Evolutionary conservation across 35 echinoderm and acorn worm species (phyloP).

Genomic region (Chiridota heheva): DNA sequence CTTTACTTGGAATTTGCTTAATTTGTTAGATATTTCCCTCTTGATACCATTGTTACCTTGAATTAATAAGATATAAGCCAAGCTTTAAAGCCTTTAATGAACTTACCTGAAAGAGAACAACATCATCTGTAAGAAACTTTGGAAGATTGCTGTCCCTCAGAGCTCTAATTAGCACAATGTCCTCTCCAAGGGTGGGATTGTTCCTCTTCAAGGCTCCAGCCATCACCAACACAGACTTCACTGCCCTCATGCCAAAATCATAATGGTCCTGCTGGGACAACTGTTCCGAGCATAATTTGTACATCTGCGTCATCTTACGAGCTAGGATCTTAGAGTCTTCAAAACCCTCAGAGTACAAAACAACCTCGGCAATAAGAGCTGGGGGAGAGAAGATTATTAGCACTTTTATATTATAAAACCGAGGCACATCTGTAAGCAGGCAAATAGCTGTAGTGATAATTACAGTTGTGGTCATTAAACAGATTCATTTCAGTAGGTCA

Average conservation of each 20-base stretch:
- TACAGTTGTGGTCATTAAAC: no score
- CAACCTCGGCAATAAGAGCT: constrained; percentile 97
- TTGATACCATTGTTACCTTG: no score
- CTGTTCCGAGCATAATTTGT: constrained; percentile 96
- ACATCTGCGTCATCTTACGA: constrained; percentile 99
- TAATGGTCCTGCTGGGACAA: constrained; percentile 93
- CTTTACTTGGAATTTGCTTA: no score
- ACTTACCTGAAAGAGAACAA: constrained; percentile 85
- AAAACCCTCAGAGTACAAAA: constrained; percentile 92
- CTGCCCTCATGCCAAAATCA: constrained; percentile 97
- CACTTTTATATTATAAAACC: not conserved
- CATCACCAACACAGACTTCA: constrained; percentile 95
- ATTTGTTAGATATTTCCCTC: no score
- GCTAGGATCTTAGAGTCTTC: constrained; percentile 82
- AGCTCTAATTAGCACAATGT: constrained; percentile 95
- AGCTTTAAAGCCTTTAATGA: no score
- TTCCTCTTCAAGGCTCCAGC: constrained; percentile 89
- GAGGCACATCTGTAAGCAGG: not conserved
- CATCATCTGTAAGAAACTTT: constrained; percentile 94
- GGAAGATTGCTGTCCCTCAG: constrained; percentile 93
- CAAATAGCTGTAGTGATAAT: no score
- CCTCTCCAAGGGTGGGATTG: constrained; percentile 90
- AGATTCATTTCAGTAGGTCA: no score
- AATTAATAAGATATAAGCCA: no score
- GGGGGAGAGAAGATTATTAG: not conserved